Base-by-base conservation (phyloP, 2,888 invertebrate species). In the Pachydiplax longipennis region DNA sequence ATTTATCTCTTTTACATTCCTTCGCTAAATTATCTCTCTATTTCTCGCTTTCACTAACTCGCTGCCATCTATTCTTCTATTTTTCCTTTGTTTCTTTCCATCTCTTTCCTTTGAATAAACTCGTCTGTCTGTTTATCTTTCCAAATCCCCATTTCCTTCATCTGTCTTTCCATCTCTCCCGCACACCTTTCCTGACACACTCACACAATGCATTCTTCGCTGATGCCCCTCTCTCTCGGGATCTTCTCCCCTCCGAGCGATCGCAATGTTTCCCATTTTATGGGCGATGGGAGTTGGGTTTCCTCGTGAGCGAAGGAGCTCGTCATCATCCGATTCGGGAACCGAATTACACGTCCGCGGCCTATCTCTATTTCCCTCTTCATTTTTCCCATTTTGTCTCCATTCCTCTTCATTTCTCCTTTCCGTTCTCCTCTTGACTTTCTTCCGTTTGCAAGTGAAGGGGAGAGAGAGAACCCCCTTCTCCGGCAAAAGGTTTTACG, bases 301-400 rank as follows among this genome's bases (percentile, higher is more conserved):
- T 83, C 53, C 58, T 83, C 58, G 31, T 22, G 83, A 83, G 58
- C 35, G 83, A 58, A 83, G 82, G 44, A 48, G 58, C 58, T 83
- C 83, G 83, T 83, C 83, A 83, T 83, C 83, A 83, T 83, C 83
- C 83, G 83, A 83, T 83, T 83, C 83, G 83, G 83, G 58, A 83
- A 83, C 83, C 58, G 83, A 83, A 83, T 83, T 83, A 83, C 83
- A 58, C 58, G 83, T 58, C 83, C 44, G 83, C 48, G n/a, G 53
- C 15, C 80, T 80, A 31, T 35, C 80, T 18, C 80, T 35, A 18
- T 35, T 35, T 80, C 80, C 80, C 12, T 35, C 22, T 37, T 80
- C 35, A 22, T 35, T 37, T 3, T 35, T 35, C 37, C 48, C 48
- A 25, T 53, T 65, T 65, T n/a, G 65, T 65, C 65, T 65, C 2